Evolutionary conservation across 2,113 vertebrate species (phyloP), one percentile per base, ranked within the genome.

Genomic region (Cebidichthys violaceus): DNA sequence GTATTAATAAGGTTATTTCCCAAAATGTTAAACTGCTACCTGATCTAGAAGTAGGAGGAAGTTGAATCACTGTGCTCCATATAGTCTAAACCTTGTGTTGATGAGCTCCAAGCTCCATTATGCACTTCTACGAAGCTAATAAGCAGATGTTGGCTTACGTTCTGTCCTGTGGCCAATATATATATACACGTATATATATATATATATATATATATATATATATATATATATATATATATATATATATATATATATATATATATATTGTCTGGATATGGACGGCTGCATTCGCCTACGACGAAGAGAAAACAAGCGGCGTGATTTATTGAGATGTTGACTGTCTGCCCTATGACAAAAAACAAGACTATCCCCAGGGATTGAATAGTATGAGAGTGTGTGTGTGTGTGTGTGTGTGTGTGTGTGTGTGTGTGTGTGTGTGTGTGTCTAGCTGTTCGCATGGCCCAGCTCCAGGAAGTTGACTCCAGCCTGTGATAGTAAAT

Each of bases 401-500:
- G 27, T 33, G 41, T 55, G 27, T 85, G 39, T 70, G 39, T 69
- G 54, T 79, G 47, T 74, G 60, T 71, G 54, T 85, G 65, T 61
- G 22, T 80, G 73, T 74, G 61, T 77, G 61, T 64, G 80, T 50
- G 62, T 69, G 52, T 69, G 61, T 72, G 52, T 33, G 37, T 65
- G 3, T 20, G 14, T 22, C 11, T 39, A 13, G 43, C 35, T 54
- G 69, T 50, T 65, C 29, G 54, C 29, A 5, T 79, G 81, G 76
- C 68, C 18, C 27, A 24, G 74, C 83, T 92, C 86, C 90, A 86
- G 47, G 84, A 68, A 82, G 87, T 88, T 78, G 87, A 88, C 83
- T 89, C 80, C 77, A 69, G 78, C 29, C 81, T 84, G 66, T 89
- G 73, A 79, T 77, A 69, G 83, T 92, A 85, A 92, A 93, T 85